phyloP scores from a whole-genome alignment of 2,888 invertebrate genomes.

The Iphiclides podalirius region DNA sequence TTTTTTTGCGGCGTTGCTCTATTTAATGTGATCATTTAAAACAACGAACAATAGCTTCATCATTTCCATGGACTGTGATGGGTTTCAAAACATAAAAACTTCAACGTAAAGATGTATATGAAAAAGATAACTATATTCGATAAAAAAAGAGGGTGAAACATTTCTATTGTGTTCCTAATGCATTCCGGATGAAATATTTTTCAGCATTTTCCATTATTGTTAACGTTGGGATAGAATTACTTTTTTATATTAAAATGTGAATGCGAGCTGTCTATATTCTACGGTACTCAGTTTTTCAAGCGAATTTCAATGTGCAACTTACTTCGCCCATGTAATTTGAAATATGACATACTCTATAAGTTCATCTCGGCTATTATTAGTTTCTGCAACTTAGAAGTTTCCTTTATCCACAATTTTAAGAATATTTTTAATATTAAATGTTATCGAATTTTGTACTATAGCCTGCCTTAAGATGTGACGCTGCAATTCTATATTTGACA shows the following conservation, averaged over 20 bases:
- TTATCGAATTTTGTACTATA: too few relatives aligned
- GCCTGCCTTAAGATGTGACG: too few relatives aligned
- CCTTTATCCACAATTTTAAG: too few relatives aligned
- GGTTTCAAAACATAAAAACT: neutral
- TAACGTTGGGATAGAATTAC: constrained; percentile 1
- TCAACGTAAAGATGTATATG: neutral
- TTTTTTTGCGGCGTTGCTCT: too few relatives aligned
- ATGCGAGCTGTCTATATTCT: neutral
- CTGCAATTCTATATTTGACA: too few relatives aligned
- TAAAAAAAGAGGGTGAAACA: constrained; percentile 2
- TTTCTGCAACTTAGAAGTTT: too few relatives aligned
- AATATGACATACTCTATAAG: neutral
- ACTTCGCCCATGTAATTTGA: neutral
- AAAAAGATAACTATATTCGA: constrained; percentile 8
- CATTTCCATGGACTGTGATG: neutral
- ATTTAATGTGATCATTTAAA: neutral
- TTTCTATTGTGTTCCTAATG: constrained; percentile 20
- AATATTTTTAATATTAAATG: too few relatives aligned
- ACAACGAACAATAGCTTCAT: neutral
- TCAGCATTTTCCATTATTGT: constrained; percentile 10
- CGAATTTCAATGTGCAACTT: neutral
- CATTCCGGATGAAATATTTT: constrained; percentile 11
- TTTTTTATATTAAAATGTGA: constrained; percentile 1
- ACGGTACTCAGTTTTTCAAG: neutral
- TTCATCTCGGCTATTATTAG: neutral